Conservation (phyloP, 2,888 invertebrate genomes). For the Enchytraeus crypticus region DNA sequence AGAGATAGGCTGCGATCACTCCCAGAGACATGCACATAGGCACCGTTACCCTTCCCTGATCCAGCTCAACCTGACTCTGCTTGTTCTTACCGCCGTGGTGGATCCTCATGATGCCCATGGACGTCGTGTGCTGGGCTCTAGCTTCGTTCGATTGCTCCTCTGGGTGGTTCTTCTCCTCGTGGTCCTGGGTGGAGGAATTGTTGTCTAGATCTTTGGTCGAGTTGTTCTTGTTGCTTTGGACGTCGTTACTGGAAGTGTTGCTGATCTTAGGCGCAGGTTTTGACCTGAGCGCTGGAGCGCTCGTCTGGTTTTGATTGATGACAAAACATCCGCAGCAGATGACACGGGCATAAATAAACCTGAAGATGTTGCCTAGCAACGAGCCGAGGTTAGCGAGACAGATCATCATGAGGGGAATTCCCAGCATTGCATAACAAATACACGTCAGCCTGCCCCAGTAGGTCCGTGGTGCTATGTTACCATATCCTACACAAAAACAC, state of each 20-base stretch:
- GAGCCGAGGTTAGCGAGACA: constrained; percentile 2
- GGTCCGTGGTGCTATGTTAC: constrained; percentile 2
- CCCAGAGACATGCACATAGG: constrained; percentile 1
- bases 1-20: constrained; percentile 12
- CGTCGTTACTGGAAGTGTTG: background rate
- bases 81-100: background rate
- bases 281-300: background rate
- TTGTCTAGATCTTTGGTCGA: too few relatives aligned
- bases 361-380: constrained; percentile 1
- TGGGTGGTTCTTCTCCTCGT: background rate
- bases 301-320: too few relatives aligned
- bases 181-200: background rate
- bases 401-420: constrained; percentile 6
- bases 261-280: background rate
- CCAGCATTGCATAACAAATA: constrained; percentile 7
- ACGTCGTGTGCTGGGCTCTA: background rate
- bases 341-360: background rate
- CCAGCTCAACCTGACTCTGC: background rate
- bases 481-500: too few relatives aligned
- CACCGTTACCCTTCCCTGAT: background rate
- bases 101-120: background rate
- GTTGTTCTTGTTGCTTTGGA: too few relatives aligned
- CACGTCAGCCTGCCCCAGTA: constrained; percentile 2
- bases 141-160: background rate
- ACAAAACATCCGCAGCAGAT: constrained; percentile 25